Conservation (phyloP, 2,113 vertebrate species). For the Sylvilagus bachmani region DNA sequence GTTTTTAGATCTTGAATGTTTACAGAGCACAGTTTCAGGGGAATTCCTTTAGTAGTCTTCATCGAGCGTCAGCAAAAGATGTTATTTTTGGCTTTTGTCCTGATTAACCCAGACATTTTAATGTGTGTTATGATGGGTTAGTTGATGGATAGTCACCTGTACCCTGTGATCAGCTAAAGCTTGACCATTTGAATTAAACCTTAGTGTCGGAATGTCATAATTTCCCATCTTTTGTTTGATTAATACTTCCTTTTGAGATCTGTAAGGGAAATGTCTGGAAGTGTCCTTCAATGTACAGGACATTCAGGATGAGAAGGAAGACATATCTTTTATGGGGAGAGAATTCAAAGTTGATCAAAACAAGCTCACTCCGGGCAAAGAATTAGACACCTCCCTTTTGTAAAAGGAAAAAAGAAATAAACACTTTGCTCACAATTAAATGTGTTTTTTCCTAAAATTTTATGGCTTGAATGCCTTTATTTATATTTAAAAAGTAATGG, state of each 20-base stretch:
- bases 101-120: constrained; percentile 91
- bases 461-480: constrained; percentile 49
- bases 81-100: constrained; percentile 90
- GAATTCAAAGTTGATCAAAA: constrained; percentile 66
- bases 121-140: constrained; percentile 89
- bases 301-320: constrained; percentile 76
- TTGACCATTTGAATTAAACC: constrained; percentile 85
- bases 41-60: constrained; percentile 88
- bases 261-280: constrained; percentile 86
- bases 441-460: constrained; percentile 75
- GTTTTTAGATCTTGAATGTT: constrained; percentile 60
- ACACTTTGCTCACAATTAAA: not conserved
- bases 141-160: constrained; percentile 92
- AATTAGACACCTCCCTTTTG: constrained; percentile 33
- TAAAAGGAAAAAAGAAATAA: constrained; percentile 71
- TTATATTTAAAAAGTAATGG: constrained; percentile 59
- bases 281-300: constrained; percentile 77
- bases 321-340: constrained; percentile 65
- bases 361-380: constrained; percentile 33
- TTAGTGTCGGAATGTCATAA: constrained; percentile 88
- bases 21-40: constrained; percentile 81
- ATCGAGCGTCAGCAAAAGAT: constrained; percentile 86
- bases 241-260: constrained; percentile 89
- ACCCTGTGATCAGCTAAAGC: constrained; percentile 86
- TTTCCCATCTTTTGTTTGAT: constrained; percentile 91